Conservation (phyloP, 2,888 invertebrate genomes). For the Mesoligia furuncula region DNA sequence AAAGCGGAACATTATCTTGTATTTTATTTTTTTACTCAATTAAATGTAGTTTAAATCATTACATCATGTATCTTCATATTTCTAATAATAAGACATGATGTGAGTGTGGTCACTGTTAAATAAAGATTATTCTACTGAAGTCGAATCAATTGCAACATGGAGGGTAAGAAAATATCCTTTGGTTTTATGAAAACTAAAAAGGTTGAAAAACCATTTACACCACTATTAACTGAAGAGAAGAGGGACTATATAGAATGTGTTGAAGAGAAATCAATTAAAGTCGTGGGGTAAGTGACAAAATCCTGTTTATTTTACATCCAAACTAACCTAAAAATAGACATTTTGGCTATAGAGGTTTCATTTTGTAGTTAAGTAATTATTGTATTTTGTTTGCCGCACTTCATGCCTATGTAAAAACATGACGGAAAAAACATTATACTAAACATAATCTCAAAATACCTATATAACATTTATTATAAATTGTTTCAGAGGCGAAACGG, state of each 20-base stretch:
- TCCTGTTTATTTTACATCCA: conserved; percentile 4
- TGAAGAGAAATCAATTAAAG: conserved; percentile 94
- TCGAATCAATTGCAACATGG: conserved; percentile 81
- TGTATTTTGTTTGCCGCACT: background rate
- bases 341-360: background rate
- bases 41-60: conserved; percentile 5
- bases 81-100: conserved; percentile 6
- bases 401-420: background rate
- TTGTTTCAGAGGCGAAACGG: conserved; percentile 87
- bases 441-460: background rate
- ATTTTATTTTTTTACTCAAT: conserved; percentile 1
- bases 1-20: background rate
- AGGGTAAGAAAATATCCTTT: conserved; percentile 94
- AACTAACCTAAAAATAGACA: conserved; percentile 45
- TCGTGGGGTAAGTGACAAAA: conserved; percentile 91
- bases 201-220: conserved; percentile 75
- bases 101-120: background rate
- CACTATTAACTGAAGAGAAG: conserved; percentile 81
- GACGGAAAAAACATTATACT: background rate
- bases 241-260: conserved; percentile 94
- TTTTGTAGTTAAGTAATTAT: background rate
- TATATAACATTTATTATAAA: background rate
- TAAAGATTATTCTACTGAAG: background rate
- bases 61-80: background rate
- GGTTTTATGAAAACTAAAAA: conserved; percentile 93